Conservation (phyloP, 2,113 vertebrate species). For the Synodontis membranacea region DNA sequence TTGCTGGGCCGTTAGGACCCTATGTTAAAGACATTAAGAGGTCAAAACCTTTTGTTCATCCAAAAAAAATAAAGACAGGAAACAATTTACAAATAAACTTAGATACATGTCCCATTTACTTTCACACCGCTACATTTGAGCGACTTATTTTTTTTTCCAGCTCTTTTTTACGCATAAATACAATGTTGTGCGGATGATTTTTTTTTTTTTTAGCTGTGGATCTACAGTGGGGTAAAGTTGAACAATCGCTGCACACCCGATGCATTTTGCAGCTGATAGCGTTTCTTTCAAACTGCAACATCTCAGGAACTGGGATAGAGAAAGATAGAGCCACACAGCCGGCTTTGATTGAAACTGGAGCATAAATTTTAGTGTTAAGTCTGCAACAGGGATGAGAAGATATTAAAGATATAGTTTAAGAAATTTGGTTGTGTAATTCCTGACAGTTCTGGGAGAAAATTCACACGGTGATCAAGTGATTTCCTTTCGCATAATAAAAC, state of each 20-base stretch:
- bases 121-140: background rate
- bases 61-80: slow-evolving; percentile 20
- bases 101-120: background rate
- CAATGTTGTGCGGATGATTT: background rate
- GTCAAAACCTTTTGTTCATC: slow-evolving; percentile 42
- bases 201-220: background rate
- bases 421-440: background rate
- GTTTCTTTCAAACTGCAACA: background rate
- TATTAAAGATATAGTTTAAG: background rate
- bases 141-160: too few relatives aligned
- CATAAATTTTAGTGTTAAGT: background rate
- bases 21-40: slow-evolving; percentile 61
- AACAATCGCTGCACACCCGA: background rate
- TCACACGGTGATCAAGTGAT: too few relatives aligned
- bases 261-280: background rate
- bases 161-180: background rate
- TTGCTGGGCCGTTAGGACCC: slow-evolving; percentile 38
- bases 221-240: background rate
- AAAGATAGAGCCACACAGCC: background rate
- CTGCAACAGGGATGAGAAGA: background rate
- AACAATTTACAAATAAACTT: background rate
- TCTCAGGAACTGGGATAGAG: background rate
- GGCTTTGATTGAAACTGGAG: background rate
- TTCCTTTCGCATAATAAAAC: too few relatives aligned
- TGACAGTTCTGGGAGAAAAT: background rate